Evolutionary conservation across 2,113 vertebrate species (phyloP).

Genomic region (Alligator mississippiensis): DNA sequence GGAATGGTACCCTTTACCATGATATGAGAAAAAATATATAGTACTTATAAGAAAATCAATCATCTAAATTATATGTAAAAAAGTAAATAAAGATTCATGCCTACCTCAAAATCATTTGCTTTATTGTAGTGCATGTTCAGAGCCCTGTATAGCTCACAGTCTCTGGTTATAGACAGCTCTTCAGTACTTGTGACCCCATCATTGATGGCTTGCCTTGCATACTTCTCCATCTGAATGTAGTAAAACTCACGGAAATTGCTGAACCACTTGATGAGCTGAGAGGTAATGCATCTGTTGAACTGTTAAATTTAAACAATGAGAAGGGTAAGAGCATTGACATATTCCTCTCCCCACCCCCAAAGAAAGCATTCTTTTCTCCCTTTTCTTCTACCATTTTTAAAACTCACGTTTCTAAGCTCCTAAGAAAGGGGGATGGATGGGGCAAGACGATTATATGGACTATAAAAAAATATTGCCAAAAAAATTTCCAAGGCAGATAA

Average conservation of each 20-base stretch:
- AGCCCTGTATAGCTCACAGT: constrained; percentile 97
- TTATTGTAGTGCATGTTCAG: constrained; percentile 99
- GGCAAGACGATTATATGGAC: neutral
- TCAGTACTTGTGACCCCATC: constrained; percentile 92
- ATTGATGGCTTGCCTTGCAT: constrained; percentile 96
- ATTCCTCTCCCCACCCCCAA: constrained; percentile 33
- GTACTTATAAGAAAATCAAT: neutral
- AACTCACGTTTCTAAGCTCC: constrained; percentile 26
- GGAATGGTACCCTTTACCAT: neutral
- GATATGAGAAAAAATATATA: neutral
- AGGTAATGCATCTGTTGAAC: constrained; percentile 99
- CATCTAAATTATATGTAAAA: neutral
- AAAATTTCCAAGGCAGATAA: constrained; percentile 31
- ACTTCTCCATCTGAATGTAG: constrained; percentile 99
- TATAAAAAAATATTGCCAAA: neutral
- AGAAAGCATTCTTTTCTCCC: constrained; percentile 58
- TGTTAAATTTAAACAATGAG: constrained; percentile 82
- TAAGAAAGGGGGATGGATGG: neutral
- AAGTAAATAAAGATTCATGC: constrained; percentile 69
- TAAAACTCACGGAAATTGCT: constrained; percentile 99
- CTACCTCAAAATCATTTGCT: constrained; percentile 99
- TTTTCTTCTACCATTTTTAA: constrained; percentile 27
- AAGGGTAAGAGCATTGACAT: constrained; percentile 73
- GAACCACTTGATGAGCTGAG: constrained; percentile 99
- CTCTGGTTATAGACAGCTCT: constrained; percentile 93